Conservation (phyloP, 2,888 invertebrate species). For the Ephialtes manifestator region DNA sequence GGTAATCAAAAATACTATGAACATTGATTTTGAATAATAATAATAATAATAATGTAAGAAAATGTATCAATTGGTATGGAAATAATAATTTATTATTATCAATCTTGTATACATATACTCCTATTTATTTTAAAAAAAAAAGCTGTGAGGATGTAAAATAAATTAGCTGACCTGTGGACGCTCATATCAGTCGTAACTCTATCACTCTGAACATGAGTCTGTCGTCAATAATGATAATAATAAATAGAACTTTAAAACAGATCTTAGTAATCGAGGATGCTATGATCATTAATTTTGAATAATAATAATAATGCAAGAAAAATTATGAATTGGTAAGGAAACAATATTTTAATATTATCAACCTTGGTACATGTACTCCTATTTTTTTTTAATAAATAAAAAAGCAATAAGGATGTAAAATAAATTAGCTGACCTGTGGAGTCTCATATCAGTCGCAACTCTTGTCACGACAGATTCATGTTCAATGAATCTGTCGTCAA, state of each 20-base stretch:
- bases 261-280: no score
- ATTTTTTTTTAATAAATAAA: not conserved
- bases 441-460: not conserved
- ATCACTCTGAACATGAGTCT: not conserved
- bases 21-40: no score
- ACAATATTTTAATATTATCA: constrained; percentile 42
- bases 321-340: no score
- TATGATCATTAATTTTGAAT: no score
- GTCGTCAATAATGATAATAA: not conserved
- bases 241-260: no score
- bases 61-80: no score
- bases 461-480: not conserved
- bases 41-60: no score
- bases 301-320: no score
- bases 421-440: constrained; percentile 1
- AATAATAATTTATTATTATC: constrained; percentile 45
- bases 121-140: not conserved
- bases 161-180: not conserved
- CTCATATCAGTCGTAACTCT: not conserved
- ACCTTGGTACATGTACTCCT: not conserved
- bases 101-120: not conserved
- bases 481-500: not conserved
- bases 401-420: not conserved
- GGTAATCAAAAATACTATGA: no score
- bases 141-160: not conserved